A percentile compares a stretch with the other conserved stretches of the same genome.
phyloP scores from a whole-genome alignment of 1,140 invertebrate genomes.

The Drosophila ambigua region DNA sequence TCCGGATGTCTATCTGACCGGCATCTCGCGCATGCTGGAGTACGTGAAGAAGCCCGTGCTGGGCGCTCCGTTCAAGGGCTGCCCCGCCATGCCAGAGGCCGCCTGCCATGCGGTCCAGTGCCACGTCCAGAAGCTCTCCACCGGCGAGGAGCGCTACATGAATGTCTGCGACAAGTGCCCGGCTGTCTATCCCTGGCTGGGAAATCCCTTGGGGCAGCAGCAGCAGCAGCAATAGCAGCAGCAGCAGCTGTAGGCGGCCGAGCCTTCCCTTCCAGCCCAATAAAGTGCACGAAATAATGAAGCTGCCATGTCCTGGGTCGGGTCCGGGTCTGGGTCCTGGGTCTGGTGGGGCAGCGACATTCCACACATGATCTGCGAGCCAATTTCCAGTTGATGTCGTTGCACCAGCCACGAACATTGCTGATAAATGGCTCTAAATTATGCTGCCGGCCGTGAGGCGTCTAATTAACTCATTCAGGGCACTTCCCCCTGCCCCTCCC shows the following conservation, averaged over 20 bases:
- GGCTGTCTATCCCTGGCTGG: slow-evolving; percentile 84
- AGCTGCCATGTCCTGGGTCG: slow-evolving; percentile 33
- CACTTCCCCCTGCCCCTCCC: too few species aligned
- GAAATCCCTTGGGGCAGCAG: slow-evolving; percentile 81
- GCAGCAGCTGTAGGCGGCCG: slow-evolving; percentile 18
- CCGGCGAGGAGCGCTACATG: slow-evolving; percentile 82
- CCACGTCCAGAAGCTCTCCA: slow-evolving; percentile 70
- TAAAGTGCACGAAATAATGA: slow-evolving; percentile 41
- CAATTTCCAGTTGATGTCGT: slow-evolving; percentile 43
- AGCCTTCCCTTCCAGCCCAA: background rate
- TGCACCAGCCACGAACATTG: slow-evolving; percentile 25
- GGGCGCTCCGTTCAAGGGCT: slow-evolving; percentile 67
- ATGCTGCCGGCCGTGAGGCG: slow-evolving; percentile 63
- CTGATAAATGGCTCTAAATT: slow-evolving; percentile 75
- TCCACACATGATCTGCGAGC: slow-evolving; percentile 30
- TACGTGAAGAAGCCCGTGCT: slow-evolving; percentile 69
- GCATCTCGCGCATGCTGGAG: slow-evolving; percentile 69
- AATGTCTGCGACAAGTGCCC: slow-evolving; percentile 84
- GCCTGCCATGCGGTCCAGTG: slow-evolving; percentile 71
- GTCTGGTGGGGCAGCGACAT: background rate
- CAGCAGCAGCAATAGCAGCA: slow-evolving; percentile 30
- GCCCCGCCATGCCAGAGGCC: slow-evolving; percentile 49
- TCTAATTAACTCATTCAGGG: slow-evolving; percentile 77
- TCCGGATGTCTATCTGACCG: slow-evolving; percentile 85
- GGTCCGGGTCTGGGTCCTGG: background rate